Conservation (phyloP, 2,888 invertebrate genomes). For the Patella depressa region DNA sequence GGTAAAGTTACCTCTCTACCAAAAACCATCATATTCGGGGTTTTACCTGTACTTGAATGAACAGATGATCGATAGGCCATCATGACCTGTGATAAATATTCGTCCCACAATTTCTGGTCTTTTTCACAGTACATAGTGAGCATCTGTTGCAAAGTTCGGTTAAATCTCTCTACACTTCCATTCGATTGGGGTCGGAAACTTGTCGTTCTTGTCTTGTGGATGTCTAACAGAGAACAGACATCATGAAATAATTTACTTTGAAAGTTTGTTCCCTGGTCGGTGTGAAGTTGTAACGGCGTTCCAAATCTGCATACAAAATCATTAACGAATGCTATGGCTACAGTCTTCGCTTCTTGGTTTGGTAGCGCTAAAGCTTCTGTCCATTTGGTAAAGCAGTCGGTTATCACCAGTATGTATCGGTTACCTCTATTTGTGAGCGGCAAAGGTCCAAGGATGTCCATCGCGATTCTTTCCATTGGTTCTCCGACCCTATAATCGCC, state of each 20-base stretch:
- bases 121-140: constrained; percentile 14
- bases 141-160: constrained; percentile 25
- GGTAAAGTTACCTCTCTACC: constrained; percentile 8
- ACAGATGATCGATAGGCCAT: constrained; percentile 20
- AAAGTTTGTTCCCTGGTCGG: constrained; percentile 18
- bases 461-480: constrained; percentile 15
- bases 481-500: constrained; percentile 9
- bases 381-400: constrained; percentile 22
- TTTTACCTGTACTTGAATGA: constrained; percentile 14
- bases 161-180: constrained; percentile 26
- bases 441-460: constrained; percentile 16
- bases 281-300: constrained; percentile 4
- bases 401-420: constrained; percentile 5
- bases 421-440: constrained; percentile 13
- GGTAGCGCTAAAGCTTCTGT: constrained; percentile 15
- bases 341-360: constrained; percentile 17
- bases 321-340: not conserved
- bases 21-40: constrained; percentile 16
- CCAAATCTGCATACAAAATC: constrained; percentile 17
- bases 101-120: constrained; percentile 14
- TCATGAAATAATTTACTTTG: constrained; percentile 16
- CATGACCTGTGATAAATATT: constrained; percentile 14
- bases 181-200: constrained; percentile 24
- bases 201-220: constrained; percentile 25
- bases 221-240: constrained; percentile 9